Percentiles rank a stretch among this genome's conserved stretches.
These are phyloP conservation scores for Dreissena rostriformis DNA, from an alignment of 1,140 invertebrate genomes.

Conservation along the genomic window DNA sequence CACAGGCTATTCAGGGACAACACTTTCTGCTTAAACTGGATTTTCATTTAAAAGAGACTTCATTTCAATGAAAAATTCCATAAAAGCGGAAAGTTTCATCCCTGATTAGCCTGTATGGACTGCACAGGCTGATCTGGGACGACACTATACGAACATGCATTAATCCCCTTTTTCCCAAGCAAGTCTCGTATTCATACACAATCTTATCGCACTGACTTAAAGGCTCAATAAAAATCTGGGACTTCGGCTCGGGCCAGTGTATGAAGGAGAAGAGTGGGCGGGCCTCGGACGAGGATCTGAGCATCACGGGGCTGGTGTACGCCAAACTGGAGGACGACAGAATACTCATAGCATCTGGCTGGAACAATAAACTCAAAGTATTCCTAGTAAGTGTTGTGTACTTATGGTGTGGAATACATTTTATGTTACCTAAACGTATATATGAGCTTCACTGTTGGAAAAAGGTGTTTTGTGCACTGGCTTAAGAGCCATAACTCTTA, in stretches of 20 bases:
- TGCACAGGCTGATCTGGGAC: background rate
- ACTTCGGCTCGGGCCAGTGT: conserved; percentile 79
- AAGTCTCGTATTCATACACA: background rate
- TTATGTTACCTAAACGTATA: too few species aligned
- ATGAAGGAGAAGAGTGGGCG: conserved; percentile 69
- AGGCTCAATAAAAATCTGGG: conserved; percentile 80
- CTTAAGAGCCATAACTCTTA: too few species aligned
- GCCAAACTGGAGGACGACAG: conserved; percentile 67
- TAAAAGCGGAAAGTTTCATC: too few species aligned
- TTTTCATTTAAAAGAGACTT: too few species aligned
- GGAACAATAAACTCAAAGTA: conserved; percentile 77
- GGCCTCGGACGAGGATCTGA: conserved; percentile 70
- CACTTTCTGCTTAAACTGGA: too few species aligned
- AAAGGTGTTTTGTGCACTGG: too few species aligned
- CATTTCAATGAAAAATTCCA: too few species aligned
- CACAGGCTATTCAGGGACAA: too few species aligned
- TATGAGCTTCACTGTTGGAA: too few species aligned
- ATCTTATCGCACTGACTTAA: background rate
- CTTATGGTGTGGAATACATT: too few species aligned
- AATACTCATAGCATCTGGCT: conserved; percentile 73
- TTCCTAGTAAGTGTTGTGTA: conserved; percentile 66
- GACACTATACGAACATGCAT: background rate
- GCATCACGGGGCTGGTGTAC: conserved; percentile 72
- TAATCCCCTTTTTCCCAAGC: background rate
- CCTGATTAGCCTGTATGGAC: too few species aligned